These are phyloP conservation scores for Todiramphus saurophagus DNA, from an alignment of 2,113 vertebrate species.

Conservation along the genomic window DNA sequence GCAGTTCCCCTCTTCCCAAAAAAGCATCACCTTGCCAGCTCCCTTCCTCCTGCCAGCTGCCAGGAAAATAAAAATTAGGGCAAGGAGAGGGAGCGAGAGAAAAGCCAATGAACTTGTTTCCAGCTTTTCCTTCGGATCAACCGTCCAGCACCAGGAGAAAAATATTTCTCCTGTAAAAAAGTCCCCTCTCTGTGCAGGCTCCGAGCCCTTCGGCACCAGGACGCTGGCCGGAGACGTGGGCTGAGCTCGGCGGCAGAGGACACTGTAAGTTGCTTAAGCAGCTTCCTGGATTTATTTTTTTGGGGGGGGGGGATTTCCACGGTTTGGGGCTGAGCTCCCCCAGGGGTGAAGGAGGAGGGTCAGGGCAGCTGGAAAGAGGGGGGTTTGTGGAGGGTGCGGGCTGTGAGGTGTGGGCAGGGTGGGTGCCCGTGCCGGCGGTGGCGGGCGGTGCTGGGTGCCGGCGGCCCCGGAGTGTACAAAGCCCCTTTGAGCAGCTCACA, in stretches of 20 bases:
- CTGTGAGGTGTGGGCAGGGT: neutral
- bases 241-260: neutral
- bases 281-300: neutral
- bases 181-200: neutral
- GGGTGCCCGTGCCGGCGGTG: neutral
- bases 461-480: slow-evolving; percentile 44
- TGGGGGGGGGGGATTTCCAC: accelerated
- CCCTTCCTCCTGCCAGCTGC: slow-evolving; percentile 36
- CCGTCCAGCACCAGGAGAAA: neutral
- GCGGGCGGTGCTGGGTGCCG: slow-evolving; percentile 39
- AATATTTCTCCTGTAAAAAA: slow-evolving; percentile 30
- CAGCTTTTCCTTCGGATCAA: neutral
- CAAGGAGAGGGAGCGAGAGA: slow-evolving; percentile 21
- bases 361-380: neutral
- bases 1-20: slow-evolving; percentile 23
- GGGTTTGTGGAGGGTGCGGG: neutral
- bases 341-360: neutral
- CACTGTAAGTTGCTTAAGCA: slow-evolving; percentile 26
- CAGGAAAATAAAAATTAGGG: slow-evolving; percentile 61
- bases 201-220: neutral
- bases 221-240: neutral
- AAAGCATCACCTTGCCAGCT: slow-evolving; percentile 56
- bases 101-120: slow-evolving; percentile 52
- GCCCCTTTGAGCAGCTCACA: slow-evolving; percentile 41
- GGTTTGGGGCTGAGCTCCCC: neutral